Base-by-base conservation (phyloP, 2,113 vertebrate genomes). In the Dasyprocta punctata region DNA sequence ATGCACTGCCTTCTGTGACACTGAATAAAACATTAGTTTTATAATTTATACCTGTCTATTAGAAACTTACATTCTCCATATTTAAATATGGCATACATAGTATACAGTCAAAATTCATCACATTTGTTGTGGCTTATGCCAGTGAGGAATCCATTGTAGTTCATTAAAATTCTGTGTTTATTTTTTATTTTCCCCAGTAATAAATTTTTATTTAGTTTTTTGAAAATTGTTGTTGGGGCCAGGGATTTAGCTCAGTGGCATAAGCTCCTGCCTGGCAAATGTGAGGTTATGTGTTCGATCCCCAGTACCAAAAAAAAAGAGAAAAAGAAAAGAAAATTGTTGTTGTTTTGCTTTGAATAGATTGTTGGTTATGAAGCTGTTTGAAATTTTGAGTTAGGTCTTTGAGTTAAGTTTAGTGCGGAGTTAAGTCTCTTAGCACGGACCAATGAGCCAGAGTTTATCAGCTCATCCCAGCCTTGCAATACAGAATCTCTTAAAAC, bases 311-410 rank as follows among this genome's bases (percentile, higher is more conserved):
- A n/a, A n/a, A n/a, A n/a, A n/a, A n/a, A n/a, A n/a, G n/a, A n/a
- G n/a, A n/a, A n/a, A n/a, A n/a, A n/a, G n/a, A n/a, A n/a, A n/a
- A n/a, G n/a, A n/a, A 56, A 41, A 54, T 54, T 54, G 52, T 84
- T 92, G 7, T 73, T 81, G 3, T 93, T 83, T 90, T 82, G 33
- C 63, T 63, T 87, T 88, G 16, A 54, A 87, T 93, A 88, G 65
- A 19, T 36, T 84, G 22, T 71, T 87, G 22, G n/a, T 63, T 47
- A 84, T 83, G 24, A 86, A 93, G 13, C 13, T 88, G 26, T 88
- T 69, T 67, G 44, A 61, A 38, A 63, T 93, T 90, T 77, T 88
- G 24, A n/a, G 54, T 56, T 19, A 56, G 19, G 5, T 56, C 26
- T 90, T 82, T 88, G 22, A n/a, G 54, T 54, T 54, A 17, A 54